phyloP scores from a whole-genome alignment of 2,797 vertebrate genomes.

The Petrocephalus sullivani region DNA sequence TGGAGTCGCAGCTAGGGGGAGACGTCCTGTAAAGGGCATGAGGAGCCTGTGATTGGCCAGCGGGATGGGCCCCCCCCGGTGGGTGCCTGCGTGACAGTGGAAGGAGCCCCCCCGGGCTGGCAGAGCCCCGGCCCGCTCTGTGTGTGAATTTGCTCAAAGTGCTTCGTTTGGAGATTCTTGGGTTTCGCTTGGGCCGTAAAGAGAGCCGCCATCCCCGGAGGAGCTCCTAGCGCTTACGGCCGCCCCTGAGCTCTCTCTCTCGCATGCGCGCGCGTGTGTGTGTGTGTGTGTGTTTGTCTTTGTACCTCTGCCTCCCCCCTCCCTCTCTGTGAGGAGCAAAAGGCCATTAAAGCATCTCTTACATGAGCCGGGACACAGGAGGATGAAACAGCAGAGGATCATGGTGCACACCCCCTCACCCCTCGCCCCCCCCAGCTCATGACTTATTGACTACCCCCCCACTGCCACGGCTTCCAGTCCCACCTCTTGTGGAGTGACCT shows the following conservation, averaged over 20 bases:
- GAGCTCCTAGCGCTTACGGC: constrained; percentile 27
- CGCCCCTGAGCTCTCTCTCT: neutral
- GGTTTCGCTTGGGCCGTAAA: constrained; percentile 65
- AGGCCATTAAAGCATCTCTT: constrained; percentile 19
- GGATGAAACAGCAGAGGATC: constrained; percentile 18
- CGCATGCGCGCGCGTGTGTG: neutral
- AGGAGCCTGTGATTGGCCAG: neutral
- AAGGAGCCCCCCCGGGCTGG: neutral
- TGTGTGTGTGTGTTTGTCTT: neutral
- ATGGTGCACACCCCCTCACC: neutral
- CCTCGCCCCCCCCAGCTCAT: neutral
- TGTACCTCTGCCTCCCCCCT: neutral
- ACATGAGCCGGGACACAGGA: constrained; percentile 7
- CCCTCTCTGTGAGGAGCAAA: neutral
- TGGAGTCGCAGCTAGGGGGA: neutral
- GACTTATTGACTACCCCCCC: neutral
- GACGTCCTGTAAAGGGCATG: neutral
- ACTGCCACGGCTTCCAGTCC: neutral
- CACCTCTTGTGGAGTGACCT: neutral
- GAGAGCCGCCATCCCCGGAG: constrained; percentile 61
- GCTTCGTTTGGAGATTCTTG: constrained; percentile 69
- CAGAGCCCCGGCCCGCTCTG: constrained; percentile 27
- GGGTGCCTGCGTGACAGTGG: neutral
- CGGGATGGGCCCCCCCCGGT: neutral
- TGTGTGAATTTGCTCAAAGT: constrained; percentile 57